Conservation (phyloP, 2,797 vertebrate species). For the Tokudaia muenninki region DNA sequence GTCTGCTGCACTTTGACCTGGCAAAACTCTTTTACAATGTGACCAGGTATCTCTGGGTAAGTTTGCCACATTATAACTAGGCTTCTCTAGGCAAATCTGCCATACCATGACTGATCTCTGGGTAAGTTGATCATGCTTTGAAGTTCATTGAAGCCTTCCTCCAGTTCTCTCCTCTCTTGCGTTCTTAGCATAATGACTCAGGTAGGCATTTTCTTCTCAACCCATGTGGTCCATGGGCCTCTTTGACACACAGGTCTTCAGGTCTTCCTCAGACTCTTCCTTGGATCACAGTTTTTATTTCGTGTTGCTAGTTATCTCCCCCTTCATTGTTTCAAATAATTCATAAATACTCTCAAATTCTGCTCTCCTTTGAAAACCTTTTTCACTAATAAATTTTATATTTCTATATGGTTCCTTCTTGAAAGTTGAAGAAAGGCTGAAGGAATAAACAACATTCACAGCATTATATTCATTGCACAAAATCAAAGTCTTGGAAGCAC, state of each 20-base stretch:
- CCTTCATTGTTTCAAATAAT: constrained; percentile 30
- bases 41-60: background rate
- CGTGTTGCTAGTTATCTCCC: background rate
- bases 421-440: constrained; percentile 2
- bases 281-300: constrained; percentile 36
- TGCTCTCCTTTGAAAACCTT: constrained; percentile 39
- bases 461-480: background rate
- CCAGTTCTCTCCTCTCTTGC: background rate
- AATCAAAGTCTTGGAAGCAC: background rate
- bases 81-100: background rate
- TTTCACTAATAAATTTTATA: constrained; percentile 60
- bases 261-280: constrained; percentile 49
- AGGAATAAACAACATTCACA: background rate
- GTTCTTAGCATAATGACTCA: background rate
- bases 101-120: background rate
- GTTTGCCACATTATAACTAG: background rate
- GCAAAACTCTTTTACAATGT: background rate
- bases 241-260: background rate
- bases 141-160: constrained; percentile 45
- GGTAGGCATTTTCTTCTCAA: background rate
- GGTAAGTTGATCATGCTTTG: background rate
- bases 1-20: background rate
- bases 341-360: constrained; percentile 18
- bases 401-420: background rate
- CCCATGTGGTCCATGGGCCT: background rate